Evolutionary conservation across 1,140 invertebrate genomes (phyloP).

Genomic region (Thrips palmi): DNA sequence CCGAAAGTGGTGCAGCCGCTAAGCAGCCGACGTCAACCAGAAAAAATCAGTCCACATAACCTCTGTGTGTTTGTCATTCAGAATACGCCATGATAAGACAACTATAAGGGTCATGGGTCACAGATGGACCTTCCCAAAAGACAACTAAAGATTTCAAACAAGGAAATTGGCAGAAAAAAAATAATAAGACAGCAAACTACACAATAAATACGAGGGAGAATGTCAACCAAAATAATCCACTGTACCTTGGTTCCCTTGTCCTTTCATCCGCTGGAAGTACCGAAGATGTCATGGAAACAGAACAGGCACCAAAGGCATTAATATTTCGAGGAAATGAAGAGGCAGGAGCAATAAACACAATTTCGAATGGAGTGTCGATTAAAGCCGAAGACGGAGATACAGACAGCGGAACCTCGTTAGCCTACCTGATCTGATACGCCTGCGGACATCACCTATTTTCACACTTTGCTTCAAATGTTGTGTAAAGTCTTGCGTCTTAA

Average conservation of each 20-base stretch:
- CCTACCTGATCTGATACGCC: constrained; percentile 26
- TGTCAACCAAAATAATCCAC: constrained; percentile 19
- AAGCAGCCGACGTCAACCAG: no score
- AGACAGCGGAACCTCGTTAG: constrained; percentile 12
- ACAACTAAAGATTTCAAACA: no score
- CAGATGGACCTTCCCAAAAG: no score
- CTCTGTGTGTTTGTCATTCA: no score
- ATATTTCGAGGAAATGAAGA: not conserved
- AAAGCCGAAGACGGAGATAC: constrained; percentile 10
- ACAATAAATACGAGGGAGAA: constrained; percentile 6
- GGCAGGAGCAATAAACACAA: constrained; percentile 3
- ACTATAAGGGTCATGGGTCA: no score
- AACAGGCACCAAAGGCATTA: not conserved
- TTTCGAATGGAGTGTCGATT: not conserved
- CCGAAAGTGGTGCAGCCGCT: no score
- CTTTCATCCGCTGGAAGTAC: constrained; percentile 64
- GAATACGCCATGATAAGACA: no score
- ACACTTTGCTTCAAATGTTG: not conserved
- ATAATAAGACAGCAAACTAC: constrained; percentile 10
- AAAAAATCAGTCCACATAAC: no score
- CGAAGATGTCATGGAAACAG: constrained; percentile 16
- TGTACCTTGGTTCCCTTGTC: constrained; percentile 66
- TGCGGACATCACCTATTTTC: constrained; percentile 24
- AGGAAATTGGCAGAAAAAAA: constrained; percentile 10
- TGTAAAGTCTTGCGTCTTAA: no score